Base-by-base conservation (phyloP, 2,888 invertebrate species). In the Chalcosyrphus nemorum region DNA sequence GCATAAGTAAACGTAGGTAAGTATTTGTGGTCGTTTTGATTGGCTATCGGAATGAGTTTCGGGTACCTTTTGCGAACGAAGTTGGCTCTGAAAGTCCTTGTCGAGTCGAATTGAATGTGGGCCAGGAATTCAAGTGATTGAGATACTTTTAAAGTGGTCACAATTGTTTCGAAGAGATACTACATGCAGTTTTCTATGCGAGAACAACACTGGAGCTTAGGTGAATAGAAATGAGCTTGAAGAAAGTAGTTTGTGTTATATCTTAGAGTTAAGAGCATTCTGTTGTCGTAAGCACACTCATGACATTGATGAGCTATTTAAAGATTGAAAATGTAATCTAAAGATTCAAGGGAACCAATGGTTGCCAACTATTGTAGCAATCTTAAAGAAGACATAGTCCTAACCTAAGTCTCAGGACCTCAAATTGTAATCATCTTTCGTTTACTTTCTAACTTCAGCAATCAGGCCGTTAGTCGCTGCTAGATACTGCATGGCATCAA, bases 21-120 rank as follows among this genome's bases (percentile, higher is more conserved):
- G 61, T 77, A 68, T 66, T 76, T 76, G 76, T 15, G 76, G 50
- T 76, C 50, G 50, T 32, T 43, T 76, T 66, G 56, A 66, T 66
- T 52, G 66, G 57, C 41, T 52, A 15, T 41, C 38, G 29, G 41
- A 47, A 15, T 19, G 50, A 19, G 32, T 21, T 29, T 57, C n/a
- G 38, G 19, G 24, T 47, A 24, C 56, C n/a, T 57, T 66, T 75
- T 66, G 75, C 74, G 65, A 75, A 75, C 57, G 57, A 75, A n/a
- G 56, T 38, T 57, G 21, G 56, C 27, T 56, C 56, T 24, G 24
- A 24, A 38, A 15, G 41, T 68, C 17, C 11, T 50, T 19, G 32
- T 13, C 27, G 56, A 35, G 52, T 56, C 32, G 29, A 15, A 45
- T 24, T 47, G 24, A 59, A 68, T 52, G 38, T 65, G 32, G 54